Conservation (phyloP, 2,797 vertebrate species). For the Bovichtus diacanthus region DNA sequence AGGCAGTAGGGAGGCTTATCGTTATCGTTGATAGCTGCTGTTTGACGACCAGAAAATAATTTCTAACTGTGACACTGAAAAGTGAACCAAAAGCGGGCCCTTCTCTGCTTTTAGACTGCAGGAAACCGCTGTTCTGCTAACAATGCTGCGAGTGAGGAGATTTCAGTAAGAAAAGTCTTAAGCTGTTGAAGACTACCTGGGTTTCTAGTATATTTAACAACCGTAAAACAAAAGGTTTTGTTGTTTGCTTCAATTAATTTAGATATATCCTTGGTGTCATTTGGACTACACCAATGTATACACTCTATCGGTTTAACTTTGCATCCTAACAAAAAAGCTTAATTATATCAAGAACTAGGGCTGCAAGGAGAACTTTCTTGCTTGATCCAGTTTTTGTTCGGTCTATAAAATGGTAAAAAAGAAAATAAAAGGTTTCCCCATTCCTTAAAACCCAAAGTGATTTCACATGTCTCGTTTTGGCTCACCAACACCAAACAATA, state of each 20-base stretch:
- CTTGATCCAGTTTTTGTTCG: neutral
- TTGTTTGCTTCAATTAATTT: neutral
- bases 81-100: slow-evolving; percentile 12
- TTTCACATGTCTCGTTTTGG: neutral
- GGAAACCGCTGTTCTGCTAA: neutral
- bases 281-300: neutral
- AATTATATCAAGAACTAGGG: neutral
- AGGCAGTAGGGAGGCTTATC: slow-evolving; percentile 53
- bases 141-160: neutral
- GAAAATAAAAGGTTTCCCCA: neutral
- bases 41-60: slow-evolving; percentile 29
- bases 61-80: slow-evolving; percentile 23
- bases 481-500: neutral
- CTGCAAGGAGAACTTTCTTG: neutral
- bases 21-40: slow-evolving; percentile 56
- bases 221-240: neutral
- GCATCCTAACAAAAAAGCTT: neutral
- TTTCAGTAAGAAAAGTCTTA: neutral
- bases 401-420: neutral
- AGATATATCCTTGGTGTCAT: neutral
- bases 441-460: neutral
- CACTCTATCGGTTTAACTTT: neutral
- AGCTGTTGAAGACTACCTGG: neutral
- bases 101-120: slow-evolving; percentile 7
- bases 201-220: neutral